These are phyloP conservation scores for Hemibagrus guttatus DNA, from an alignment of 2,797 vertebrate species.

Conservation along the genomic window DNA sequence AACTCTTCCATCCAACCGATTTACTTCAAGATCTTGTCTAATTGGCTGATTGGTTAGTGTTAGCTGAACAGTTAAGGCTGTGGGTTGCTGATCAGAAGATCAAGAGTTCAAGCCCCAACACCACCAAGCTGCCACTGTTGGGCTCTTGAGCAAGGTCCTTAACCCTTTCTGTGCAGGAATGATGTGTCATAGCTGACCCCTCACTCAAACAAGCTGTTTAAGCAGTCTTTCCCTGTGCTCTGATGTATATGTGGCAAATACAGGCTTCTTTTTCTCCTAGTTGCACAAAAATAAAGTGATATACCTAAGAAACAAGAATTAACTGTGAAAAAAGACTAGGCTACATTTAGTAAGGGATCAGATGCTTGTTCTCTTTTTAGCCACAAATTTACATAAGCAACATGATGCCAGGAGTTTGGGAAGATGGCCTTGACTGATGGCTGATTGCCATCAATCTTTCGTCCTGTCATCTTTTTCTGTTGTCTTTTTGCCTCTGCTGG, in stretches of 20 bases:
- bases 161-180: no score
- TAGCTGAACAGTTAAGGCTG: no score
- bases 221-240: no score
- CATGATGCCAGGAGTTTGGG: background rate
- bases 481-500: background rate
- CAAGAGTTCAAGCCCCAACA: no score
- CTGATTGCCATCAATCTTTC: background rate
- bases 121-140: no score
- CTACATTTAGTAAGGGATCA: background rate
- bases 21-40: background rate
- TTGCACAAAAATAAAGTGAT: background rate
- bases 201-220: no score
- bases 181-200: no score
- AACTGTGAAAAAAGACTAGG: background rate
- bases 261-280: no score
- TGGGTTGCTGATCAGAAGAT: no score
- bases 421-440: background rate
- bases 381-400: conserved; percentile 3
- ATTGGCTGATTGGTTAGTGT: background rate
- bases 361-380: background rate
- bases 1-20: background rate
- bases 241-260: no score
- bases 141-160: no score
- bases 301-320: background rate
- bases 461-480: no score